Percentiles rank a stretch among this genome's conserved stretches.
These are phyloP conservation scores for Aspiorhynchus laticeps DNA, from an alignment of 2,113 vertebrate genomes.

Conservation along the genomic window DNA sequence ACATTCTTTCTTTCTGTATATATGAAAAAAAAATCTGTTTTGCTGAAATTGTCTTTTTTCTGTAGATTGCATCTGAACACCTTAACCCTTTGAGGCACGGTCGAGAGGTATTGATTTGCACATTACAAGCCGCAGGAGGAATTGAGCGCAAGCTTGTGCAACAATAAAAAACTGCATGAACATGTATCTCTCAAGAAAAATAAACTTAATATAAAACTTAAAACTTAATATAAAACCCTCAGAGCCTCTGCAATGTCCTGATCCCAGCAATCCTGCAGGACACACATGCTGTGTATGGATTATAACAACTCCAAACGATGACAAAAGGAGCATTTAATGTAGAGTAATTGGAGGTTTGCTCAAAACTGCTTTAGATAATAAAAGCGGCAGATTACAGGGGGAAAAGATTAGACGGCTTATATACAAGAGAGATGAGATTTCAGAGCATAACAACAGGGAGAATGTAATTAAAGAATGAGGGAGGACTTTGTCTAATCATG, in stretches of 20 bases:
- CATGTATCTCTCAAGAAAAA: not conserved
- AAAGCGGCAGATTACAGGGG: not conserved
- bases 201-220: not conserved
- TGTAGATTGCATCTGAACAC: not conserved
- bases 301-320: too few relatives aligned
- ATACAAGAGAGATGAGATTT: constrained; percentile 1
- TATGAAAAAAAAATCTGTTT: too few relatives aligned
- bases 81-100: not conserved
- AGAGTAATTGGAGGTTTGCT: constrained; percentile 11
- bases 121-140: not conserved
- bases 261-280: not conserved
- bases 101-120: not conserved
- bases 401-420: not conserved
- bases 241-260: not conserved
- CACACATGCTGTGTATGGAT: not conserved
- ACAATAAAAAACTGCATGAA: not conserved
- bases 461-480: not conserved
- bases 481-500: constrained; percentile 11
- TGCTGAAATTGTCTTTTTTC: not conserved
- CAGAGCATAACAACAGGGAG: not conserved
- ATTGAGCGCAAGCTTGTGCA: too few relatives aligned
- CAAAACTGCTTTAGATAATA: not conserved
- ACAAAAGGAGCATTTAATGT: not conserved
- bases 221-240: not conserved
- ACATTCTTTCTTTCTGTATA: too few relatives aligned